Percentiles rank a stretch among this genome's conserved stretches.
phyloP scores from a whole-genome alignment of 30 jellyfish, hydroid and myxozoan species.

The Cassiopea xamachana region DNA sequence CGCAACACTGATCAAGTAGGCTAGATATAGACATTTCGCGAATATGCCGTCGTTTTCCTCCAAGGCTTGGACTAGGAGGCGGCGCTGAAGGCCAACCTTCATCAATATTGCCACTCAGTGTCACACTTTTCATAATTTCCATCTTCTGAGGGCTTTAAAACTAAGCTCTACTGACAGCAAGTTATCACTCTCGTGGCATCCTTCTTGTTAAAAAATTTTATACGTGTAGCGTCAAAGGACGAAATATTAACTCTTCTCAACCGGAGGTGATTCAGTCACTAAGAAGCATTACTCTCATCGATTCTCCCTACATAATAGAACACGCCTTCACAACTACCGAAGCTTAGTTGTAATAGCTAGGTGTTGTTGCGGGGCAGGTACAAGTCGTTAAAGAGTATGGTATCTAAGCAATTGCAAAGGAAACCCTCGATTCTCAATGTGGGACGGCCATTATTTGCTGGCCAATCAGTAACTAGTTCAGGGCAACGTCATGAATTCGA shows the following conservation, averaged over 20 bases:
- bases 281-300: constrained; percentile 1
- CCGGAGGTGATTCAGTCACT: constrained; percentile 32
- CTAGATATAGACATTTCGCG: constrained; percentile 45
- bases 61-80: constrained; percentile 88
- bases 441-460: background rate
- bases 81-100: constrained; percentile 84
- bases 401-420: background rate
- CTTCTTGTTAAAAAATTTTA: background rate
- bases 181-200: background rate
- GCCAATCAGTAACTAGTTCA: constrained; percentile 43
- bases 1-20: constrained; percentile 77
- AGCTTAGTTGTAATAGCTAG: background rate
- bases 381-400: constrained; percentile 5
- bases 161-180: background rate
- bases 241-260: constrained; percentile 53
- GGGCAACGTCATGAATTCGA: constrained; percentile 44
- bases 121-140: constrained; percentile 26
- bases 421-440: constrained; percentile 23
- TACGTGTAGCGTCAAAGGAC: constrained; percentile 4
- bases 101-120: constrained; percentile 34
- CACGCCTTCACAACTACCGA: background rate
- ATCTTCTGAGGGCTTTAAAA: background rate
- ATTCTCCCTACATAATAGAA: background rate
- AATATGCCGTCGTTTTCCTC: constrained; percentile 70
- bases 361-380: background rate